Evolutionary conservation across 1,140 invertebrate genomes (phyloP), one percentile per base, ranked within the genome.

Genomic region (Formica selysi): DNA sequence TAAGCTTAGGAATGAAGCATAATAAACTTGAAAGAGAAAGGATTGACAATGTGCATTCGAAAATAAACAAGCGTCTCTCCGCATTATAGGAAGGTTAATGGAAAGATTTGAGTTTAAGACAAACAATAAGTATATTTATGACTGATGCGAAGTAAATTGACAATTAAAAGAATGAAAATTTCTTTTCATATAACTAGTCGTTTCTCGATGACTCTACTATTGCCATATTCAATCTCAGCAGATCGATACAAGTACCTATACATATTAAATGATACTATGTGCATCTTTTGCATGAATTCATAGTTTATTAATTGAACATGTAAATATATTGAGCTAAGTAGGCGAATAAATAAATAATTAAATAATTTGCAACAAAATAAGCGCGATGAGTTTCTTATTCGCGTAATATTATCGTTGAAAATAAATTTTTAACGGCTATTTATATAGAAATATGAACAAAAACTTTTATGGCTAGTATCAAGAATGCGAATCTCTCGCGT

Each of bases 1-100:
- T 19, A 5, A 16, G 62, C 44, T 54, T n/a, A 67, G 44, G 32
- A 79, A 79, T 79, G 61, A 51, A 38, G 41, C 29, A 11, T 67
- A 62, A 68, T 68, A 32, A 79, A 79, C 44, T 79, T 51, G 76
- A 29, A 67, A 38, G 32, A 8, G 13, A 54, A 26, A 68, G 76
- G n/a, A 8, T 54, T 79, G 41, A 67, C 44, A 61, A 64, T 29
- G 67, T 68, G 32, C 41, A 51, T 78, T 48, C 41, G 29, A 65
- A 65, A 78, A 78, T 78, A 78, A 41, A 78, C 57, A 78, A 44
- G 74, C 59, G 59, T 78, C 41, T 19, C 38, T 65, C 19, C 32
- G 59, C 59, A 78, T 65, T 78, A 41, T 54, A 41, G 41, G 67
- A 64, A 32, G 22, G n/a, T 65, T 79, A 79, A 67, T 44, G 4